phyloP scores from a whole-genome alignment of 2,113 vertebrate species.

The Ceratotherium simum region DNA sequence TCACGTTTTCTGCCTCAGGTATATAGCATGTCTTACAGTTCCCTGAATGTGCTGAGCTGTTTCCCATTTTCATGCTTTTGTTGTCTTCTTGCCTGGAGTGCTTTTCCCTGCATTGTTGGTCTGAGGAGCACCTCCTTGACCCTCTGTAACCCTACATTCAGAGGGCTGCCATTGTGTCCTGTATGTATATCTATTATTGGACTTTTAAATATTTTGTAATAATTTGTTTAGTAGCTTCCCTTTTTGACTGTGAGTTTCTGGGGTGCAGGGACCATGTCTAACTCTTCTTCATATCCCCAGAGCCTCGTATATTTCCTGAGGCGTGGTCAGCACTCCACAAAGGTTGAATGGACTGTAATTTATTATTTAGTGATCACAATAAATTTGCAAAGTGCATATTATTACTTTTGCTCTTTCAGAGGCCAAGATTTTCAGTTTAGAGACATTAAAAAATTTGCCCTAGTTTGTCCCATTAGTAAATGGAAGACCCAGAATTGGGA shows the following conservation, averaged over 20 bases:
- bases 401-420: slow-evolving; percentile 23
- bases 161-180: not conserved
- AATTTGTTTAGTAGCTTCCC: not conserved
- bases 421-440: not conserved
- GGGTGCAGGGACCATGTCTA: not conserved
- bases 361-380: not conserved
- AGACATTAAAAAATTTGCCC: not conserved
- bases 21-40: not conserved
- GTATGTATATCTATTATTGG: not conserved
- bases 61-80: not conserved
- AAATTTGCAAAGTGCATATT: not conserved
- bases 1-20: not conserved
- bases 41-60: not conserved
- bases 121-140: not conserved
- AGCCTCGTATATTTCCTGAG: not conserved
- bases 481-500: slow-evolving; percentile 10
- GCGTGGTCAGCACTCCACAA: not conserved
- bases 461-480: slow-evolving; percentile 25
- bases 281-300: not conserved
- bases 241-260: not conserved
- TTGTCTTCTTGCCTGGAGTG: not conserved
- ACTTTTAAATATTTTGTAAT: not conserved
- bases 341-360: not conserved
- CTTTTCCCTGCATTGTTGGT: not conserved
- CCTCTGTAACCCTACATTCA: not conserved